Evolutionary conservation across 2,113 vertebrate genomes (phyloP).

Genomic region (Fregata magnificens): DNA sequence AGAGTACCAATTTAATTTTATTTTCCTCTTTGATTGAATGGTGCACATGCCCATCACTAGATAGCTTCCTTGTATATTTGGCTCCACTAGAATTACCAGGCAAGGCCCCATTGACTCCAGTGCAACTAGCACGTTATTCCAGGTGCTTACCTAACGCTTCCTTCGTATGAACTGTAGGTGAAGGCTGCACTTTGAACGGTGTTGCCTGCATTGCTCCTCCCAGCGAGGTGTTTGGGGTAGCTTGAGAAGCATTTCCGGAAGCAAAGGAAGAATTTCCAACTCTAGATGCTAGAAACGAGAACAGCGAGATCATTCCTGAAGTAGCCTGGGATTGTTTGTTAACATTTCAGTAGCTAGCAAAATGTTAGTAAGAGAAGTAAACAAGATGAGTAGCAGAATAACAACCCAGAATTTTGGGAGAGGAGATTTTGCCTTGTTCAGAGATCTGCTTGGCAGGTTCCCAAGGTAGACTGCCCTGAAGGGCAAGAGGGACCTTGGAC

Average conservation of each 20-base stretch:
- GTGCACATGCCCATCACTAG: not conserved
- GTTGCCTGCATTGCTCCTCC: constrained; percentile 80
- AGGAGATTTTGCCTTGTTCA: not conserved
- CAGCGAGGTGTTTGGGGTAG: constrained; percentile 88
- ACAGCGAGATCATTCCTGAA: not conserved
- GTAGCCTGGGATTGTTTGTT: not conserved
- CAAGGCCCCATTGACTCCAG: not conserved
- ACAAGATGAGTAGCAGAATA: not conserved
- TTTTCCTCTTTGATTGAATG: not conserved
- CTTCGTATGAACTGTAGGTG: constrained; percentile 91
- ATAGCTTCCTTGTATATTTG: too few relatives aligned
- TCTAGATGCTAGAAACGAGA: not conserved
- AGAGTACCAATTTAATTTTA: not conserved
- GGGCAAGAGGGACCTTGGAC: not conserved
- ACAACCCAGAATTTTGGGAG: not conserved
- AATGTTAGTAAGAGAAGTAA: not conserved
- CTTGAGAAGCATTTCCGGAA: constrained; percentile 76
- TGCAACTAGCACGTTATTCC: not conserved
- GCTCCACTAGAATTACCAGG: not conserved
- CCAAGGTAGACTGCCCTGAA: not conserved
- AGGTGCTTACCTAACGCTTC: constrained; percentile 87
- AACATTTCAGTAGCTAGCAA: not conserved
- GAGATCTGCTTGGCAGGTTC: not conserved
- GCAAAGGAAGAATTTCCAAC: constrained; percentile 62
- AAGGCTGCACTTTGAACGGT: constrained; percentile 85